Evolutionary conservation across 2,113 vertebrate genomes (phyloP).

Genomic region (Noturus placidus): DNA sequence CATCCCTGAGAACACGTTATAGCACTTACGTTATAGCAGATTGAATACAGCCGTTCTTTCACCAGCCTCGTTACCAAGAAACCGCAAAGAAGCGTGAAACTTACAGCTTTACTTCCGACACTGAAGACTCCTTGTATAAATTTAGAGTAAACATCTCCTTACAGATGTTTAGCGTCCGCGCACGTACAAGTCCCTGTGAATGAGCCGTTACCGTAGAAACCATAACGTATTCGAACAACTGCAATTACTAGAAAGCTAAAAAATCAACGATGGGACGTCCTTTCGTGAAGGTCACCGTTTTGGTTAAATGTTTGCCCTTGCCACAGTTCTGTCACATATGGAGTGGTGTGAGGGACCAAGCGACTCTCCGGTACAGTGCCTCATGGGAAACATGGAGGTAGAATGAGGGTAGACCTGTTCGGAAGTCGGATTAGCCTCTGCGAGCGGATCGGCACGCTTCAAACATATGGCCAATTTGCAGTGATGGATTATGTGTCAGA

Average conservation of each 20-base stretch:
- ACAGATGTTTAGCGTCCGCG: neutral
- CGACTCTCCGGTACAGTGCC: neutral
- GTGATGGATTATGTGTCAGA: conserved; percentile 31
- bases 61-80: neutral
- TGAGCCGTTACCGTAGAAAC: neutral
- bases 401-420: conserved; percentile 1
- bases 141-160: neutral
- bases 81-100: neutral
- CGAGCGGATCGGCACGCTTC: neutral
- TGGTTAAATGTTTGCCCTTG: conserved; percentile 3
- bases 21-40: neutral
- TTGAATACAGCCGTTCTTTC: too few relatives aligned
- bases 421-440: conserved; percentile 4
- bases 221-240: neutral
- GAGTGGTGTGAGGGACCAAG: neutral
- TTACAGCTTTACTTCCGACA: neutral
- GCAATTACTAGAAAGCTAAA: neutral
- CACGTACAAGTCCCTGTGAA: neutral
- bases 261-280: neutral
- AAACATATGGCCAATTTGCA: conserved; percentile 32
- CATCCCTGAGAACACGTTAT: neutral
- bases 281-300: neutral
- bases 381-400: neutral
- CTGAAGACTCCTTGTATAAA: neutral
- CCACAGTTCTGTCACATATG: neutral